Evolutionary conservation across 2,888 invertebrate genomes (phyloP), one percentile per base, ranked within the genome.

Genomic region (Ophion costatus): DNA sequence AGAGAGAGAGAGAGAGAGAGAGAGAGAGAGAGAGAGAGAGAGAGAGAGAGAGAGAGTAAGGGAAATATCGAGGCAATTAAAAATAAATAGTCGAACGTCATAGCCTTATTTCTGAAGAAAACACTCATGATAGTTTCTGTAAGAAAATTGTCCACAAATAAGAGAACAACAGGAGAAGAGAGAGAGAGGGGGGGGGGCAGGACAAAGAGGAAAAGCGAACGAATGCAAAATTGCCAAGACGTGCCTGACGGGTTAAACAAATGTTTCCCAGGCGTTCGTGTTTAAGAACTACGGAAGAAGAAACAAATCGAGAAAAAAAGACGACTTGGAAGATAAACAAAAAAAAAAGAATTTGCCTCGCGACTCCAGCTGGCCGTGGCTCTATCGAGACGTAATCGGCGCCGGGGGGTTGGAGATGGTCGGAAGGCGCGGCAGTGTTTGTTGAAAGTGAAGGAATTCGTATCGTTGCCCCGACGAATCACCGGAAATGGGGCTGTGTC

Each of bases 361-460:
- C 14, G 22, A 74, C 42, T 74, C 61, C 45, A 38, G 73, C 59
- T n/a, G 59, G 56, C 56, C 71, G 33, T 20, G 33, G 29, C n/a
- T 11, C 20, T 51, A 57, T 56, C 33, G 56, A 71, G n/a, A 33
- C 71, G 29, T 10, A 20, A n/a, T 29, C 33, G n/a, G 5, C n/a
- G n/a, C 45, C 10, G 5, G 20, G 57, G 38, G 24, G 14, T 17
- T 45, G 38, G 74, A 10, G 24, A n/a, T 9, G 14, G 45, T 45
- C 14, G 45, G 7, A 11, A 14, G 14, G 45, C 14, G 45, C 45
- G 45, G 38, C 45, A 79, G 59, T 83, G 78, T 83, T 78, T 69
- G 74, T 78, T 83, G 63, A 79, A 74, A 74, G 61, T 75, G n/a
- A 70, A 79, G 79, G 69, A 83, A 83, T 83, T 79, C 64, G 51